phyloP scores from a whole-genome alignment of 2,797 vertebrate genomes.

The Enteromius paludinosus region DNA sequence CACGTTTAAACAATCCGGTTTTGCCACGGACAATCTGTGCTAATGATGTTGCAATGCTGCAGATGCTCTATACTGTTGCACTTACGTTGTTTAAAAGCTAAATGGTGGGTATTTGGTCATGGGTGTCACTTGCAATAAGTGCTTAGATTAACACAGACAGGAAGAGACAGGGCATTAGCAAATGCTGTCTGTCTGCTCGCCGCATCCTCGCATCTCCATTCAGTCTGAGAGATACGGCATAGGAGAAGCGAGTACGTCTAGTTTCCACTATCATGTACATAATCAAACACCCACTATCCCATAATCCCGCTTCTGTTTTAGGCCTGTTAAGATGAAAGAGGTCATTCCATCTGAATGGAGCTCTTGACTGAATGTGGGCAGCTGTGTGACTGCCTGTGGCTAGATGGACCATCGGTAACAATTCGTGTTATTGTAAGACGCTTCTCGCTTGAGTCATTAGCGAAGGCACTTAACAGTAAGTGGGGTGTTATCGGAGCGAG shows the following conservation, averaged over 20 bases:
- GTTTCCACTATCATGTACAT: constrained; percentile 19
- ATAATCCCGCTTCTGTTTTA: constrained; percentile 31
- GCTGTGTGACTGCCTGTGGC: constrained; percentile 9
- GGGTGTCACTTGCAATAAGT: constrained; percentile 33
- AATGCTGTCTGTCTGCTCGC: constrained; percentile 1
- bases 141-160: constrained; percentile 37
- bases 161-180: constrained; percentile 18
- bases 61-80: constrained; percentile 7
- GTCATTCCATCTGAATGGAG: constrained; percentile 34
- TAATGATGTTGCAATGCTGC: background rate
- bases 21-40: constrained; percentile 11
- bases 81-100: constrained; percentile 19
- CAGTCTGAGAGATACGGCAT: background rate
- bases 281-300: constrained; percentile 3
- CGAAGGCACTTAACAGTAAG: constrained; percentile 20
- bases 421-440: constrained; percentile 18
- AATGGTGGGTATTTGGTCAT: constrained; percentile 12
- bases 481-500: background rate
- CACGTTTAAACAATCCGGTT: background rate
- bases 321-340: constrained; percentile 13
- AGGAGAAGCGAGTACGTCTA: background rate
- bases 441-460: constrained; percentile 17
- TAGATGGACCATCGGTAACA: constrained; percentile 36
- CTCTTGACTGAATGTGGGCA: constrained; percentile 24
- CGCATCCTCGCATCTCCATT: constrained; percentile 22